phyloP scores from a whole-genome alignment of 2,113 vertebrate species.

The Indicator indicator region DNA sequence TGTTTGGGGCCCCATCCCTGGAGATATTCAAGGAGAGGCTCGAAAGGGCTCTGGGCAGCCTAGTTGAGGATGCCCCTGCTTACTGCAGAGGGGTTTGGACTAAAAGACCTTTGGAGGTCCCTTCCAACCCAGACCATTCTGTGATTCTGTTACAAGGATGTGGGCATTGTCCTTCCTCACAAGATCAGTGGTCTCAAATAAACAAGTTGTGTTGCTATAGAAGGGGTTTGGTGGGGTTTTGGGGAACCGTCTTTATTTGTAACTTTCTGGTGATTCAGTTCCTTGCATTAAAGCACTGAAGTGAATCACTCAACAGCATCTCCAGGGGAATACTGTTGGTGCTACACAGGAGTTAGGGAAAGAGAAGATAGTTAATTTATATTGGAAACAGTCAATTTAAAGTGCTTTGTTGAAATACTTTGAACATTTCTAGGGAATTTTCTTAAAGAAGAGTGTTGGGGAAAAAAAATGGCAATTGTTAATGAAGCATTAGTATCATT shows the following conservation, averaged over 20 bases:
- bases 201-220: background rate
- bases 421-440: background rate
- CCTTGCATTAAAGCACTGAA: background rate
- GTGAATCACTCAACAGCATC: background rate
- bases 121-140: no score
- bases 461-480: background rate
- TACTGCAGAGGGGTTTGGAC: no score
- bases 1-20: no score
- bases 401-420: background rate
- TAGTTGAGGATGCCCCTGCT: no score
- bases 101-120: no score
- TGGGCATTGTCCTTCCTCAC: background rate
- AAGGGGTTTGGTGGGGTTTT: rapidly evolving
- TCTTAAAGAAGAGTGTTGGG: background rate
- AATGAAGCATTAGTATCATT: background rate
- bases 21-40: no score
- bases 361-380: background rate
- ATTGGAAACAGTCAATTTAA: background rate
- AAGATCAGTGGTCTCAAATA: background rate
- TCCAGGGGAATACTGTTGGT: background rate
- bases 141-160: background rate
- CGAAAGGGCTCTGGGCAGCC: no score
- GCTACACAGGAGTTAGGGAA: background rate
- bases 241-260: background rate
- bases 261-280: background rate